phyloP scores from a whole-genome alignment of 2,113 vertebrate species.

The Ameiurus melas region DNA sequence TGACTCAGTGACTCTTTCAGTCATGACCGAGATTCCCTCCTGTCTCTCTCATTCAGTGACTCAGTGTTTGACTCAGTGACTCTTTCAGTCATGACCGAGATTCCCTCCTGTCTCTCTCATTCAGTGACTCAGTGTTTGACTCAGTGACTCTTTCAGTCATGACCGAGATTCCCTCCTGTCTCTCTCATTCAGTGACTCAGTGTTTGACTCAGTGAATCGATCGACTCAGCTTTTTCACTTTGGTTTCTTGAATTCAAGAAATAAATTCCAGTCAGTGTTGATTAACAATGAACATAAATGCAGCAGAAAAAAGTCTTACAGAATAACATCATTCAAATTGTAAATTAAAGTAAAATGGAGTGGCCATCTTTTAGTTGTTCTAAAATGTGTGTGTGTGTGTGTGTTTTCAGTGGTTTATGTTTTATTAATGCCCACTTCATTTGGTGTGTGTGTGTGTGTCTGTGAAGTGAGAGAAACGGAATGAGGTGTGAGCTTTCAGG shows the following conservation, averaged over 20 bases:
- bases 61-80: background rate
- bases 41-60: too few species aligned
- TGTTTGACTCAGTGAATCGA: background rate
- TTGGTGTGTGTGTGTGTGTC: conserved; percentile 10
- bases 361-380: background rate
- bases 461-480: conserved; percentile 21
- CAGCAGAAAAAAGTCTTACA: background rate
- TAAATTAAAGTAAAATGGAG: background rate
- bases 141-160: too few species aligned
- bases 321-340: background rate
- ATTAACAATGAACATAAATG: background rate
- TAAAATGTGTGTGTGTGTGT: conserved; percentile 12
- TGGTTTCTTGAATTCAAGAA: background rate
- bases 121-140: background rate
- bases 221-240: background rate
- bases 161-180: background rate
- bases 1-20: background rate
- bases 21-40: too few species aligned
- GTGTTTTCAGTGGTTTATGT: conserved; percentile 17
- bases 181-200: background rate
- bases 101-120: background rate
- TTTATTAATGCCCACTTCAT: conserved; percentile 26
- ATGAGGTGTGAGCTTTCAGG: conserved; percentile 8
- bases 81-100: background rate
- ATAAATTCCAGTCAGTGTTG: background rate